These are phyloP conservation scores for Apostichopus parvimensis DNA, from an alignment of 35 echinoderm and acorn worm genomes.

Conservation along the genomic window DNA sequence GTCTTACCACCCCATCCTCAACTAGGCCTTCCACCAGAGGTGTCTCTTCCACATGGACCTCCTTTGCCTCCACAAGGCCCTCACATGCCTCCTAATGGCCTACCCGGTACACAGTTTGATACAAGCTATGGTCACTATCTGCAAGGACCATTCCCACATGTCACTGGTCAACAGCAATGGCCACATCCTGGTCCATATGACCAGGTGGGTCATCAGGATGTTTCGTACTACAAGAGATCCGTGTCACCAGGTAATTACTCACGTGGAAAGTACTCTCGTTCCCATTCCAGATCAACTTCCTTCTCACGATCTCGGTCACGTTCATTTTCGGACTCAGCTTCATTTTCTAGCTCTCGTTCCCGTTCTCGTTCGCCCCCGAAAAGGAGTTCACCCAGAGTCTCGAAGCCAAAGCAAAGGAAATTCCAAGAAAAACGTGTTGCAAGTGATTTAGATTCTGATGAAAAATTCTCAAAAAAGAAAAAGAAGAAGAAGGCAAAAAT, in stretches of 20 bases:
- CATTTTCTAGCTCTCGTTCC: constrained; percentile 22
- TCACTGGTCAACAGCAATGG: background rate
- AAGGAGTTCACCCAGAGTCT: background rate
- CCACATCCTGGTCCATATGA: background rate
- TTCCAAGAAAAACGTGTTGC: background rate
- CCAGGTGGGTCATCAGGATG: constrained; percentile 10
- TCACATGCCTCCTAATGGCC: constrained; percentile 3
- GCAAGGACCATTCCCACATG: constrained; percentile 18
- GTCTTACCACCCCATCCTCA: constrained; percentile 19
- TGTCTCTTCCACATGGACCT: constrained; percentile 21
- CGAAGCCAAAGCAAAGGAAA: constrained; percentile 19
- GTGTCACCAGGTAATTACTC: constrained; percentile 6
- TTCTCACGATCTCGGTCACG: constrained; percentile 21
- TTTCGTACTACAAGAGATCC: constrained; percentile 23
- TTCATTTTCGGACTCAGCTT: background rate
- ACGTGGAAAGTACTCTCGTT: background rate
- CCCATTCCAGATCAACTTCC: background rate
- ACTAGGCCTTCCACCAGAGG: constrained; percentile 1
- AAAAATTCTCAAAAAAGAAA: constrained; percentile 46
- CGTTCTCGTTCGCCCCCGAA: constrained; percentile 17
- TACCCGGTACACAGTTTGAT: background rate
- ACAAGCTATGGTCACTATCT: background rate
- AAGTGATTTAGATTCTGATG: constrained; percentile 6
- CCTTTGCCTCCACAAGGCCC: constrained; percentile 9
- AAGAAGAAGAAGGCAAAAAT: constrained; percentile 51